Percentiles rank a stretch among this genome's conserved stretches.
These are phyloP conservation scores for Acleris sparsana DNA, from an alignment of 2,888 invertebrate genomes.

Conservation along the genomic window DNA sequence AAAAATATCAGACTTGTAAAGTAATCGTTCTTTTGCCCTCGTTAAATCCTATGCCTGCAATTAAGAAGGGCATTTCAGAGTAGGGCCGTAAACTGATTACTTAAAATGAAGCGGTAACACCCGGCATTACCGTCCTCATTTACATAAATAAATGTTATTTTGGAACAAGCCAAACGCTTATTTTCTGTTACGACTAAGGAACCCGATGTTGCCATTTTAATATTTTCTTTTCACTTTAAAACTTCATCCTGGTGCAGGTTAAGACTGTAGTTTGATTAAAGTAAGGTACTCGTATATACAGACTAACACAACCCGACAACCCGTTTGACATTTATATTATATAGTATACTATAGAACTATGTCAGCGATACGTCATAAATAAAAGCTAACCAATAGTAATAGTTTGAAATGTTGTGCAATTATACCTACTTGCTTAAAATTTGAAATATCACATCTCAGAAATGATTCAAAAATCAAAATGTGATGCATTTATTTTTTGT, in stretches of 20 bases:
- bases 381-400: too few relatives aligned
- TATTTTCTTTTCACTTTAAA: constrained; percentile 31
- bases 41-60: constrained; percentile 70
- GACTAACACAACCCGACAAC: too few relatives aligned
- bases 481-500: too few relatives aligned
- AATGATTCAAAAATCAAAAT: too few relatives aligned
- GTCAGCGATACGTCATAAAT: too few relatives aligned
- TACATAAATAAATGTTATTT: constrained; percentile 70
- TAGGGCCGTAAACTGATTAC: constrained; percentile 65
- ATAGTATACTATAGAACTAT: too few relatives aligned
- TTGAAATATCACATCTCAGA: too few relatives aligned
- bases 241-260: constrained; percentile 16
- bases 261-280: not conserved
- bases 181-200: constrained; percentile 49
- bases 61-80: constrained; percentile 61
- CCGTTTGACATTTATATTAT: too few relatives aligned
- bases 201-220: constrained; percentile 31
- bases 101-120: constrained; percentile 71
- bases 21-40: constrained; percentile 61
- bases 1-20: constrained; percentile 57
- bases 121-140: constrained; percentile 63
- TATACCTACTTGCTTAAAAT: too few relatives aligned
- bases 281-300: too few relatives aligned
- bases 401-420: too few relatives aligned
- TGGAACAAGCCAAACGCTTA: constrained; percentile 54